Evolutionary conservation across 1,140 invertebrate species (phyloP).

Genomic region (Bombus pyrosoma): DNA sequence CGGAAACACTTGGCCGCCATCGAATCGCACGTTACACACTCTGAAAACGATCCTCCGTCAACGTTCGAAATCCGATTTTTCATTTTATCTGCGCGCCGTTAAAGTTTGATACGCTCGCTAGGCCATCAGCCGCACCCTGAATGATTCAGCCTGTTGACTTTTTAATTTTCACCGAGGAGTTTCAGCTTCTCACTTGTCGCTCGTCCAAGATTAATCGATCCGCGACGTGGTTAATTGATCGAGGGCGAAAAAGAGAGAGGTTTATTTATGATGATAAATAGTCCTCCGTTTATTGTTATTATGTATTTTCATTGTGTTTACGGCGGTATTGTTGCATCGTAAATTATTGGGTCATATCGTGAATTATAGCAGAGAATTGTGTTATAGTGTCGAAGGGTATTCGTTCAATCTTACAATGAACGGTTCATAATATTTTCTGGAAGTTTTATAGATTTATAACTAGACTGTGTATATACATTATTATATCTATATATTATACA

Average conservation of each 20-base stretch:
- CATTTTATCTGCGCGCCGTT: constrained; percentile 3
- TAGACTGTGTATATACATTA: no score
- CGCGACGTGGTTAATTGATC: not conserved
- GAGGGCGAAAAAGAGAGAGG: not conserved
- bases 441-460: no score
- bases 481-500: no score
- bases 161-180: not conserved
- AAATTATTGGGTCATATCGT: not conserved
- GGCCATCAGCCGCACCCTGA: not conserved
- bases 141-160: not conserved
- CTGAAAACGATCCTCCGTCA: constrained; percentile 16
- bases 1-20: not conserved
- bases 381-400: no score
- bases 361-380: not conserved
- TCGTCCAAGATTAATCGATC: not conserved
- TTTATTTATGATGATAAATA: constrained; percentile 1
- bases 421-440: no score
- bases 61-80: constrained; percentile 25
- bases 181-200: not conserved
- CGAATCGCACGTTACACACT: no score
- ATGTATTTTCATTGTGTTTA: constrained; percentile 1
- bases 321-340: not conserved
- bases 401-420: no score
- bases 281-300: not conserved
- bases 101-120: not conserved